Conservation (phyloP, 2,113 vertebrate genomes). For the cat (Felis catus) region DNA sequence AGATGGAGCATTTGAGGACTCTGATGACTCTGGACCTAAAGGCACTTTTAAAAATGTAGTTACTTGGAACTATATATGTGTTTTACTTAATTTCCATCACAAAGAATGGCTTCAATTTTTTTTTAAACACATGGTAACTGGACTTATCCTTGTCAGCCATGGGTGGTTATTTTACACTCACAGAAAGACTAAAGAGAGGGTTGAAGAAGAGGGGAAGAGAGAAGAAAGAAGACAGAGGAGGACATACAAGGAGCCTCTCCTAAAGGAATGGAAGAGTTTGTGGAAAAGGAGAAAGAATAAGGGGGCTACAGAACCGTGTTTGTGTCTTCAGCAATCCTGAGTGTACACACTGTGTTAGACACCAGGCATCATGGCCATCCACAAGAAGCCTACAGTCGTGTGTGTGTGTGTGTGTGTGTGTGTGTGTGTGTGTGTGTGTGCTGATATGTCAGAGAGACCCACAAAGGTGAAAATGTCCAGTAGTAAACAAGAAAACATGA, state of each 20-base stretch:
- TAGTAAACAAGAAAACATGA: not conserved
- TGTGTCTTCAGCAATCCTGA: not conserved
- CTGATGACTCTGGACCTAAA: not conserved
- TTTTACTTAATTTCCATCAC: constrained; percentile 42
- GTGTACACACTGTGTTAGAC: not conserved
- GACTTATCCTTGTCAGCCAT: not conserved
- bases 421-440: no score
- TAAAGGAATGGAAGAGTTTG: not conserved
- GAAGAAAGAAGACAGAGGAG: not conserved
- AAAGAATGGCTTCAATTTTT: not conserved
- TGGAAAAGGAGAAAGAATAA: not conserved
- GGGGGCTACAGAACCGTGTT: not conserved
- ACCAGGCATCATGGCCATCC: not conserved
- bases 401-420: not conserved
- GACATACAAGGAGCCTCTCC: not conserved
- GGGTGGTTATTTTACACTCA: not conserved
- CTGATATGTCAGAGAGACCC: not conserved
- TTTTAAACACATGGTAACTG: not conserved
- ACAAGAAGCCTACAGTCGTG: not conserved
- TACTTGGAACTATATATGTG: not conserved
- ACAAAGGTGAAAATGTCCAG: not conserved
- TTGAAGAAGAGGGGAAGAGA: not conserved
- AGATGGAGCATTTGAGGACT: not conserved
- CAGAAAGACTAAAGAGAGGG: not conserved
- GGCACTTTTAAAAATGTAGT: not conserved